Evolutionary conservation across 2,797 vertebrate genomes (phyloP), one percentile per base, ranked within the genome.

Genomic region (Aulostomus chinensis): DNA sequence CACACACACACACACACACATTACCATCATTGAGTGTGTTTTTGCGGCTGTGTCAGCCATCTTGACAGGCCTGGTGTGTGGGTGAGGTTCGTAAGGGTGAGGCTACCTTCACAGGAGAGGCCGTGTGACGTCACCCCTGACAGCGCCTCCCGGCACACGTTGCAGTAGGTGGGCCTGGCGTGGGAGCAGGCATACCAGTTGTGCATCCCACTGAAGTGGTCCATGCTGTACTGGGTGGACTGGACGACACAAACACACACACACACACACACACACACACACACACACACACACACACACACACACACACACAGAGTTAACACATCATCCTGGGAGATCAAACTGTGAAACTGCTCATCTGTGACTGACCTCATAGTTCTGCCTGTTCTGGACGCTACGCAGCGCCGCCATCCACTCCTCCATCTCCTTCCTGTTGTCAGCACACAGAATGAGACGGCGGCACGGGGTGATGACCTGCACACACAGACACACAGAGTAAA

Each of bases 101-200:
- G 22, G 3, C 20, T 64, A 98, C 96, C 96, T 94, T 98, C 96
- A 65, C 96, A 98, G 12, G 95, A 98, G 18, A 98, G 92, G 5
- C 96, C 96, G 0, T 96, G 95, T 0, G 95, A 97, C 0, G 95
- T 98, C 70, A 98, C 96, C n/a, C 95, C 96, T 0, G 95, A 96
- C 18, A 98, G 75, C 0, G 94, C 95, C 79, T 98, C 96, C 0
- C 94, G 91, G 52, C 96, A 98, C 41, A 98, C 96, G 0, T 98
- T 98, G 81, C 96, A 98, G 86, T 98, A 98, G 0, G 96, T 97
- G 0, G 96, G 96, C 20, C 96, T 88, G n/a, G 96, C 96, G 0
- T 98, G 96, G 0, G 95, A 98, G 40, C 95, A 98, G 49, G 96
- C 95, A 11, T 95, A 98, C 96, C 96, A 98, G 89, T 98, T 98